Evolutionary conservation across 2,888 invertebrate species (phyloP).

Genomic region (Nephrotoma guestfalica): DNA sequence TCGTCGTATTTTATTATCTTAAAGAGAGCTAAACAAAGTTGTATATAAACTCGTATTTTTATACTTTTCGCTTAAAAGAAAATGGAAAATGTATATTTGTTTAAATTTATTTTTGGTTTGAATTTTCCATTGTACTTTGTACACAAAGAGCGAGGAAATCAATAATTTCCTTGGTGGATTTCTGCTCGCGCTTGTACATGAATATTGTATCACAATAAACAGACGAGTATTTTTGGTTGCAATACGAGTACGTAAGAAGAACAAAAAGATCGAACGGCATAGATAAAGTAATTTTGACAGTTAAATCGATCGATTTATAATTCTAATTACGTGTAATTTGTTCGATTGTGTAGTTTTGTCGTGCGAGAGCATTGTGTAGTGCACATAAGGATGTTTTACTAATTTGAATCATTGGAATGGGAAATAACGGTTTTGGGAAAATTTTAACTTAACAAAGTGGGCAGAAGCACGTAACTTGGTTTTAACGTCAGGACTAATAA

Average conservation of each 20-base stretch:
- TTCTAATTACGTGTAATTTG: not conserved
- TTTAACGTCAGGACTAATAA: too few species aligned
- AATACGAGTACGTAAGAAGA: not conserved
- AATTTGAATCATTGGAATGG: too few species aligned
- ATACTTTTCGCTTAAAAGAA: not conserved
- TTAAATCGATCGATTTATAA: not conserved
- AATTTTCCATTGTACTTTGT: not conserved
- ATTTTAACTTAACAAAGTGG: too few species aligned
- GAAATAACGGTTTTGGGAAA: too few species aligned
- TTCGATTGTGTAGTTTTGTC: not conserved
- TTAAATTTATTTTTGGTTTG: not conserved
- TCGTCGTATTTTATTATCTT: not conserved
- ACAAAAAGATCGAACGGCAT: not conserved
- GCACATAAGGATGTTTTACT: too few species aligned
- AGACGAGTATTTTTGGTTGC: not conserved
- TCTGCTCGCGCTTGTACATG: not conserved
- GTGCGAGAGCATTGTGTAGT: not conserved
- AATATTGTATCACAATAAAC: not conserved
- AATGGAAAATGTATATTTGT: not conserved
- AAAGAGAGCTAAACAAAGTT: not conserved
- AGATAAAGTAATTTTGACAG: not conserved
- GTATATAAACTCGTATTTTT: not conserved
- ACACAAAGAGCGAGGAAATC: not conserved
- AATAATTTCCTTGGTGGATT: not conserved
- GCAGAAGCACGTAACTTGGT: too few species aligned